phyloP scores from a whole-genome alignment of 2,888 invertebrate species.

The Euzetes globulus region DNA sequence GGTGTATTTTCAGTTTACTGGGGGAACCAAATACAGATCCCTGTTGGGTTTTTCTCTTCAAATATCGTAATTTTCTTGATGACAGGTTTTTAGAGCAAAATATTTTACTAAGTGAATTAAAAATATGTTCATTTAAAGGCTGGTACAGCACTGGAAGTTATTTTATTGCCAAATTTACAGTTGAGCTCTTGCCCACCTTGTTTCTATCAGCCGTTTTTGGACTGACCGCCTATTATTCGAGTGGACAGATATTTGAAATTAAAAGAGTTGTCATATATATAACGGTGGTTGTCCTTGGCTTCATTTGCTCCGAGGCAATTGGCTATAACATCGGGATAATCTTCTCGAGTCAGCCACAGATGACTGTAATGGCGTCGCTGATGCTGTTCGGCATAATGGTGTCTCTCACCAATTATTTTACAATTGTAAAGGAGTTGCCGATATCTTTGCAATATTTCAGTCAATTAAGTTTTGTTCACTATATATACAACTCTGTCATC shows the following conservation, averaged over 20 bases:
- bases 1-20: too few species aligned
- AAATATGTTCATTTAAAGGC: not conserved
- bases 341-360: not conserved
- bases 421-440: not conserved
- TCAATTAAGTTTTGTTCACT: not conserved
- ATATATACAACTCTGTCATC: not conserved
- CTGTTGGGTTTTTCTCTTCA: too few species aligned
- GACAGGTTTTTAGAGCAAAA: too few species aligned
- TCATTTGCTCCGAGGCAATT: not conserved
- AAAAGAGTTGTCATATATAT: not conserved
- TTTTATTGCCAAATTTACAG: not conserved
- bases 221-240: not conserved
- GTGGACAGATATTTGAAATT: not conserved
- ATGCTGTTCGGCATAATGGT: not conserved
- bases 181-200: not conserved
- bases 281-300: not conserved
- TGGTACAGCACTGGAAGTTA: not conserved
- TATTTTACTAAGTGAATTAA: too few species aligned
- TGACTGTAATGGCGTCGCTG: not conserved
- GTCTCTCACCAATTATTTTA: not conserved
- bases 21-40: too few species aligned
- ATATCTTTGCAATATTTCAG: not conserved
- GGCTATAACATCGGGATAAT: not conserved
- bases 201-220: not conserved
- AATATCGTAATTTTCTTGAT: too few species aligned